Percentiles rank a stretch among this genome's conserved stretches.
Evolutionary conservation across 2,113 vertebrate species (phyloP).

Genomic region (Acrocephalus arundinaceus): DNA sequence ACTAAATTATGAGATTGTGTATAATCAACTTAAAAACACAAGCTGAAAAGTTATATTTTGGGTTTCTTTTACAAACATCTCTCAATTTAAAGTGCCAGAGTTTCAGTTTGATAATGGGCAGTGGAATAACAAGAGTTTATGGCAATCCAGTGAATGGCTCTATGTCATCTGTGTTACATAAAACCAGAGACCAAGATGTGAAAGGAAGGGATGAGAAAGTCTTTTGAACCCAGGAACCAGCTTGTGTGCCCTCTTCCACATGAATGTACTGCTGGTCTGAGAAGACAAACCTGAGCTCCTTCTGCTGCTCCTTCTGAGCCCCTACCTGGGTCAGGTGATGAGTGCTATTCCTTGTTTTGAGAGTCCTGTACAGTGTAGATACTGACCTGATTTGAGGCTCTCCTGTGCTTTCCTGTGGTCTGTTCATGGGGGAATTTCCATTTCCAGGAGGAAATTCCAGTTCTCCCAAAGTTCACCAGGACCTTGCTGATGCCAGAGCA

Average conservation of each 20-base stretch:
- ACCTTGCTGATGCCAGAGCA: not conserved
- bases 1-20: not conserved
- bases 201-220: not conserved
- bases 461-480: not conserved
- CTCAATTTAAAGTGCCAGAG: not conserved
- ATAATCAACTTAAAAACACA: not conserved
- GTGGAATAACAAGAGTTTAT: not conserved
- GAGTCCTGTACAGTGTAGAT: not conserved
- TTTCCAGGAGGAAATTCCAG: not conserved
- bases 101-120: not conserved
- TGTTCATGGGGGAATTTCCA: not conserved
- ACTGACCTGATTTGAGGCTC: not conserved
- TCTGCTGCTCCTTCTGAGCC: not conserved
- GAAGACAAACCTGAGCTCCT: not conserved
- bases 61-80: not conserved
- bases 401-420: not conserved
- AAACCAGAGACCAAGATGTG: not conserved
- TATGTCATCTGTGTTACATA: not conserved
- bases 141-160: not conserved
- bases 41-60: not conserved
- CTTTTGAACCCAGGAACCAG: not conserved
- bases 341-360: not conserved
- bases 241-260: not conserved
- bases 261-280: not conserved
- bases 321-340: not conserved